Base-by-base conservation (phyloP, 1,140 invertebrate genomes). In the Medauroidea extradentata region DNA sequence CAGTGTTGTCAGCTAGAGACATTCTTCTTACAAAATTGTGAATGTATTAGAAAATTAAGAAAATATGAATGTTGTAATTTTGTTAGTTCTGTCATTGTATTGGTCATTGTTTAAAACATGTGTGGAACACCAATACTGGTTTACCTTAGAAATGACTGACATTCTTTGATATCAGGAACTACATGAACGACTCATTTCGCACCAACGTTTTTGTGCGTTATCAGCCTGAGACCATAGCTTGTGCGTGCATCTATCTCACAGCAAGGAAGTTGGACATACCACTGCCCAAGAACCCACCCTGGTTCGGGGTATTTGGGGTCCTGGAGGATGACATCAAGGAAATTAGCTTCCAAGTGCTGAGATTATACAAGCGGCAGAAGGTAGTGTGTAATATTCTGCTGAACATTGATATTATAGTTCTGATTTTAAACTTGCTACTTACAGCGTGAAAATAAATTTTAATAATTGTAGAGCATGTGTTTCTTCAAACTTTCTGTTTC, bases 141-240 rank as follows among this genome's bases (percentile, higher is more conserved):
- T n/a, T n/a, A n/a, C n/a, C n/a, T n/a, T n/a, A n/a, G n/a, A n/a
- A n/a, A n/a, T n/a, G n/a, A n/a, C n/a, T n/a, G n/a, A n/a, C n/a
- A n/a, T n/a, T n/a, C n/a, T n/a, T n/a, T n/a, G n/a, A 34, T 59
- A 69, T 63, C 65, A 88, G 86, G 86, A 99, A 98, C 75, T 99
- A 98, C 74, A 99, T 99, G 96, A 99, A 99, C 77, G 98, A 99
- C 78, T 94, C 96, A 11, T 78, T 99, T 19, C 79, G 96, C 29
- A 98, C 96, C 0, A 93, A 99, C 76, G 94, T 98, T 0, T 99
- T 99, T 75, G 85, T 99, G 68, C 84, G 94, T 55, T 96, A 95
- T 73, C 86, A 90, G 57, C 96, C 97, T 0, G 98, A 99, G 77
- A 95, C 94, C 0, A 96, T 99, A 59, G 98, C 98, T 1, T 98